Percentiles rank a stretch among this genome's conserved stretches.
Evolutionary conservation across 2,888 invertebrate genomes (phyloP).

Genomic region (Holacanthella duospinosa): DNA sequence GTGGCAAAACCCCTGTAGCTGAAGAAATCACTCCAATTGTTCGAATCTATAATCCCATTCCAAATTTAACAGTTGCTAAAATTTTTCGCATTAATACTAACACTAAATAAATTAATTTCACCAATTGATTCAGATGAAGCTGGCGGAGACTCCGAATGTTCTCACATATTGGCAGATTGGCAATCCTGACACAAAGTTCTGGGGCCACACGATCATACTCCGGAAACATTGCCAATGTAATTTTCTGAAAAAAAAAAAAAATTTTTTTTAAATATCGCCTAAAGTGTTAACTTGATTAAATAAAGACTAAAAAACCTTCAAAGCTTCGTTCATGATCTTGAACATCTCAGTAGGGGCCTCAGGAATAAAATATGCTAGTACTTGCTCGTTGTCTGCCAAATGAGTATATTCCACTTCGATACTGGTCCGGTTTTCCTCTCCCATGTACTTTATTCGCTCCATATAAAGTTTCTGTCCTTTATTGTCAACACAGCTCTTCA

Average conservation of each 20-base stretch:
- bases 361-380: conserved; percentile 90
- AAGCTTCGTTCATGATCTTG: conserved; percentile 89
- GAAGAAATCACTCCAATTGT: conserved; percentile 91
- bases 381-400: conserved; percentile 80
- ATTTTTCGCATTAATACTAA: not conserved
- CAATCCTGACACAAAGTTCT: conserved; percentile 89
- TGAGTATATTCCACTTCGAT: conserved; percentile 87
- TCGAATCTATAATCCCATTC: conserved; percentile 42
- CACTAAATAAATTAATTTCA: too few relatives aligned
- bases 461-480: conserved; percentile 80
- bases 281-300: not conserved
- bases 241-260: conserved; percentile 39
- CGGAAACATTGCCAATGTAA: conserved; percentile 87
- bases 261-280: not conserved
- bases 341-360: conserved; percentile 96
- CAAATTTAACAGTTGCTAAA: not conserved
- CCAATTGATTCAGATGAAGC: conserved; percentile 75
- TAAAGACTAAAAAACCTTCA: conserved; percentile 40
- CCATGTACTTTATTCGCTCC: conserved; percentile 88
- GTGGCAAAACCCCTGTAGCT: conserved; percentile 89
- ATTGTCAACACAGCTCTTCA: conserved; percentile 76
- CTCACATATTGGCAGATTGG: conserved; percentile 89
- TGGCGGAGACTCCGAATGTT: conserved; percentile 78
- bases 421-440: conserved; percentile 65
- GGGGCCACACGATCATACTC: conserved; percentile 88